Evolutionary conservation across 2,113 vertebrate species (phyloP).

Genomic region (Macaca nemestrina): DNA sequence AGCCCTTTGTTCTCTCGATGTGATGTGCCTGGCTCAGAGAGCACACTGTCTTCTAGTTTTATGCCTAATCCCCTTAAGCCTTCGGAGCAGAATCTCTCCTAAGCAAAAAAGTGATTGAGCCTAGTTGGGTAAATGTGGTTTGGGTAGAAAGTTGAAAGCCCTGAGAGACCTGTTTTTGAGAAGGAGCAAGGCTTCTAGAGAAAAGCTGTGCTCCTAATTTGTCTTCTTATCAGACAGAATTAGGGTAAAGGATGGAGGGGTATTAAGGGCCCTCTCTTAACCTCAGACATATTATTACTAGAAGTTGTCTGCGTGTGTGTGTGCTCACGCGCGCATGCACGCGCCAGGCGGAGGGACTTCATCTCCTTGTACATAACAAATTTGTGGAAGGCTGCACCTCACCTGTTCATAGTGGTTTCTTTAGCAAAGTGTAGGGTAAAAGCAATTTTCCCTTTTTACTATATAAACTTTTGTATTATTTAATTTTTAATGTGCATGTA

Average conservation of each 20-base stretch:
- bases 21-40: not conserved
- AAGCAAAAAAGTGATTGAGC: not conserved
- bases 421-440: not conserved
- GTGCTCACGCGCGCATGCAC: rapidly evolving
- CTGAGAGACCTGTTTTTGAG: not conserved
- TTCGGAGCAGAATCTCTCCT: not conserved
- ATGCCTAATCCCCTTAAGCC: not conserved
- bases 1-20: not conserved
- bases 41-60: not conserved
- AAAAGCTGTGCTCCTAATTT: not conserved
- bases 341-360: not conserved
- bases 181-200: not conserved
- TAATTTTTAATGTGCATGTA: not conserved
- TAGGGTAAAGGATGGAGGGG: not conserved
- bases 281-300: not conserved
- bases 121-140: not conserved
- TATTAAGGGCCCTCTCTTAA: not conserved
- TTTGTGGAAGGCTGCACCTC: not conserved
- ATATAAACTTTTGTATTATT: not conserved
- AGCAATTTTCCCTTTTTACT: not conserved
- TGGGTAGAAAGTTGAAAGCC: not conserved
- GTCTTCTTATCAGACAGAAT: not conserved
- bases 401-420: not conserved
- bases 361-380: not conserved
- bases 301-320: not conserved